phyloP scores from a whole-genome alignment of 2,113 vertebrate genomes.

The Upupa epops region DNA sequence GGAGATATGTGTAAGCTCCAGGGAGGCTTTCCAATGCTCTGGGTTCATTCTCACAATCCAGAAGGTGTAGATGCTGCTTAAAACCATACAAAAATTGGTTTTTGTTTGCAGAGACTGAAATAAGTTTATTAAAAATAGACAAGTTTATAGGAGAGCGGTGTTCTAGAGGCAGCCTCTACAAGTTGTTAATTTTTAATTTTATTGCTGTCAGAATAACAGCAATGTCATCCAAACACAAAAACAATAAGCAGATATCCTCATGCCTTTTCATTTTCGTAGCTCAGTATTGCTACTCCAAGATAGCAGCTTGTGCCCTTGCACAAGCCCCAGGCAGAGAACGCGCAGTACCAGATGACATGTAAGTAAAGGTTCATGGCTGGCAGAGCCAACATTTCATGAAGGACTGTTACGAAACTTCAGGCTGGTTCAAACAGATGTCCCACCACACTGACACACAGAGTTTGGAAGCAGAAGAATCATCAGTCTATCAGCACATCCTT shows the following conservation, averaged over 20 bases:
- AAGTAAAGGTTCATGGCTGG: not conserved
- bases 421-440: not conserved
- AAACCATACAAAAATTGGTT: not conserved
- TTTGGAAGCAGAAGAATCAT: not conserved
- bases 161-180: not conserved
- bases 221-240: not conserved
- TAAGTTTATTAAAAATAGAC: not conserved
- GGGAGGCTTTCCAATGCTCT: not conserved
- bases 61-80: not conserved
- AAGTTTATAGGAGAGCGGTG: not conserved
- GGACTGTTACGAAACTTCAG: not conserved
- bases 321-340: not conserved
- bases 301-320: fast-evolving
- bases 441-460: not conserved
- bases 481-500: not conserved
- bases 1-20: not conserved
- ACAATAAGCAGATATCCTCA: not conserved
- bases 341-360: not conserved
- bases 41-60: not conserved
- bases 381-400: not conserved
- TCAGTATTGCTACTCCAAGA: not conserved
- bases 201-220: not conserved
- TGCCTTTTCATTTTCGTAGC: not conserved
- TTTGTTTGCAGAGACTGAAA: not conserved
- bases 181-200: not conserved